phyloP scores from a whole-genome alignment of 1,140 invertebrate species.

The Mactra quadrangularis region DNA sequence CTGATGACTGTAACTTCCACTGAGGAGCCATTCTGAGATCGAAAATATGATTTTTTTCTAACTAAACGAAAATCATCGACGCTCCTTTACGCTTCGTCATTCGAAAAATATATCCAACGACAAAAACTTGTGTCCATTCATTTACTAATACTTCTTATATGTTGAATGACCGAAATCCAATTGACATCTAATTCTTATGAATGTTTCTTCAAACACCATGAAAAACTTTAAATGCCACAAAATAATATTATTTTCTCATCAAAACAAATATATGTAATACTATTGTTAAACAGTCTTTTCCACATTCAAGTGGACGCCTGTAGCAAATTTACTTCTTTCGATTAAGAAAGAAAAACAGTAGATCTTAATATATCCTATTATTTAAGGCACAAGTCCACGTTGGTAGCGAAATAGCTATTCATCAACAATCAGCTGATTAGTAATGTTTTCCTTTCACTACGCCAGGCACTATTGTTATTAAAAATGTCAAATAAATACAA shows the following conservation, averaged over 20 bases:
- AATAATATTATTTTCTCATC: slow-evolving; percentile 63
- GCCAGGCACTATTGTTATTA: slow-evolving; percentile 9
- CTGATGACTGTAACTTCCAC: neutral
- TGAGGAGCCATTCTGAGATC: neutral
- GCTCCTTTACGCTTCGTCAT: slow-evolving; percentile 6
- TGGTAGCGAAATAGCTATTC: slow-evolving; percentile 34
- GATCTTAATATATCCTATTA: slow-evolving; percentile 59
- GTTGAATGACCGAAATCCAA: slow-evolving; percentile 3
- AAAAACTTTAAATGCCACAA: slow-evolving; percentile 48
- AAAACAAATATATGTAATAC: slow-evolving; percentile 52
- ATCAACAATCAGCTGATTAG: slow-evolving; percentile 10
- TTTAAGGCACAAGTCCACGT: slow-evolving; percentile 50
- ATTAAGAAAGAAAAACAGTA: slow-evolving; percentile 40
- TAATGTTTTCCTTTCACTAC: slow-evolving; percentile 32
- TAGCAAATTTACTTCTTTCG: slow-evolving; percentile 39
- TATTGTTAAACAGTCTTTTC: slow-evolving; percentile 30
- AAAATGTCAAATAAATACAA: slow-evolving; percentile 57
- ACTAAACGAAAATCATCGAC: neutral
- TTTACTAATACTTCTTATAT: neutral
- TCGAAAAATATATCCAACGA: slow-evolving; percentile 16
- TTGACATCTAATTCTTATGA: too few species aligned
- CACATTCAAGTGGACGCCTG: slow-evolving; percentile 3
- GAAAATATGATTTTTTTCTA: neutral
- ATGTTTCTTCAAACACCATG: too few species aligned
- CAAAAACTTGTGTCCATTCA: slow-evolving; percentile 4